Conservation (phyloP, 2,113 vertebrate species). For the Sterna hirundo region DNA sequence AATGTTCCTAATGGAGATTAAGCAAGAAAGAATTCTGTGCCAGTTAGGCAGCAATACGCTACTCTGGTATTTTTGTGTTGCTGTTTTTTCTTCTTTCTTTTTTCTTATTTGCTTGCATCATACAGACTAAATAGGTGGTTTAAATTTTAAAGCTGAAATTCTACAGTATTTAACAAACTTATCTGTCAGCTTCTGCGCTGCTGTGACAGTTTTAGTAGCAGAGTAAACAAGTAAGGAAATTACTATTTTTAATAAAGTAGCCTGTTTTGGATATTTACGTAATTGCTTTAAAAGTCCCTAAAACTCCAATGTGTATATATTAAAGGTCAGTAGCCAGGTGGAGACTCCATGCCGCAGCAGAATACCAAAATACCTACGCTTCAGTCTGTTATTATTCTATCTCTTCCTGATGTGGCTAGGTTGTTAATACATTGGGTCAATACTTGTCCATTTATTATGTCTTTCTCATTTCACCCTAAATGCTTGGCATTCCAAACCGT, state of each 20-base stretch:
- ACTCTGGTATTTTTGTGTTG: not conserved
- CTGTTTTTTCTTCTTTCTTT: not conserved
- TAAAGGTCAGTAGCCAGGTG: not conserved
- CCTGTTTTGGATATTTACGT: not conserved
- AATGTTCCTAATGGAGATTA: conserved; percentile 41
- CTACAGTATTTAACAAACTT: not conserved
- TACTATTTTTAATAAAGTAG: not conserved
- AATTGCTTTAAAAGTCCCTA: not conserved
- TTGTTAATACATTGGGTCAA: not conserved
- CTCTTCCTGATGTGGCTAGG: not conserved
- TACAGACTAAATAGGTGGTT: not conserved
- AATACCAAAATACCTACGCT: not conserved
- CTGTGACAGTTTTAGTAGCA: not conserved
- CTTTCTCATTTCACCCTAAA: not conserved
- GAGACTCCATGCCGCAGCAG: not conserved
- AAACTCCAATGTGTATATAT: not conserved
- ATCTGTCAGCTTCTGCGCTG: not conserved
- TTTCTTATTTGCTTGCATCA: not conserved
- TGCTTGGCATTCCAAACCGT: not conserved
- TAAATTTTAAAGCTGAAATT: not conserved
- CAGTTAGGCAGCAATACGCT: not conserved
- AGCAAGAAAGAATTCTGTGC: not conserved
- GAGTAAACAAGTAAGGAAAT: not conserved
- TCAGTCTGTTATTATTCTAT: not conserved
- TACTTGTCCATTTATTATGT: not conserved